Percentiles rank a stretch among this genome's conserved stretches.
Conservation (phyloP, 2,113 vertebrate genomes). For the Cygnus buccinator region DNA sequence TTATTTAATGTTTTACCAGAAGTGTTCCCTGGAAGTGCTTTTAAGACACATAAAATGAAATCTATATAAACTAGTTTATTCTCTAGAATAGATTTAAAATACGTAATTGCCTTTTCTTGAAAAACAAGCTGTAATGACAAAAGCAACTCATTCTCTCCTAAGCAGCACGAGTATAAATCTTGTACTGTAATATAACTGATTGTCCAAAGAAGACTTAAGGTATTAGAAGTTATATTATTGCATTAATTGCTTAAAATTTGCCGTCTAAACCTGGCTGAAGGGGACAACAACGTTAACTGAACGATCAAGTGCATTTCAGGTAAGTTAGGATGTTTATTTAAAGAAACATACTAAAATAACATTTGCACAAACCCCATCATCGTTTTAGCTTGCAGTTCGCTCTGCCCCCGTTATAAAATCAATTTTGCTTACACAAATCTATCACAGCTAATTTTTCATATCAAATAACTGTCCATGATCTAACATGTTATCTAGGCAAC, state of each 20-base stretch:
- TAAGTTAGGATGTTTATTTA: background rate
- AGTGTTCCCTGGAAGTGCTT: background rate
- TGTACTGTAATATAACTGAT: background rate
- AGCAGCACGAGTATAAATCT: background rate
- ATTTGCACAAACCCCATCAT: background rate
- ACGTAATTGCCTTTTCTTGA: background rate
- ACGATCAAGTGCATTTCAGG: background rate
- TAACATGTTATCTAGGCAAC: background rate
- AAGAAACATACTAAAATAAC: background rate
- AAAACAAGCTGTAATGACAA: background rate
- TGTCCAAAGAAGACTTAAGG: background rate
- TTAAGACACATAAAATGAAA: background rate
- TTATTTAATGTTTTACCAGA: background rate
- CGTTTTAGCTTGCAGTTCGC: slow-evolving; percentile 5
- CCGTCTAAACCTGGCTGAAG: background rate
- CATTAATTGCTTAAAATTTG: background rate
- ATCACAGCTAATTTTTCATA: background rate
- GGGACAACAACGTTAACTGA: background rate
- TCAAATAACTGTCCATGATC: too few relatives aligned
- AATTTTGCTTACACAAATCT: background rate
- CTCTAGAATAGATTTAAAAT: background rate
- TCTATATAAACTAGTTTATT: background rate
- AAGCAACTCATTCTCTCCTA: background rate
- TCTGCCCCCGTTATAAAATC: background rate
- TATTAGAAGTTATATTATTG: background rate